Conservation (phyloP, 1,140 invertebrate species). For the Drosophila orosa region DNA sequence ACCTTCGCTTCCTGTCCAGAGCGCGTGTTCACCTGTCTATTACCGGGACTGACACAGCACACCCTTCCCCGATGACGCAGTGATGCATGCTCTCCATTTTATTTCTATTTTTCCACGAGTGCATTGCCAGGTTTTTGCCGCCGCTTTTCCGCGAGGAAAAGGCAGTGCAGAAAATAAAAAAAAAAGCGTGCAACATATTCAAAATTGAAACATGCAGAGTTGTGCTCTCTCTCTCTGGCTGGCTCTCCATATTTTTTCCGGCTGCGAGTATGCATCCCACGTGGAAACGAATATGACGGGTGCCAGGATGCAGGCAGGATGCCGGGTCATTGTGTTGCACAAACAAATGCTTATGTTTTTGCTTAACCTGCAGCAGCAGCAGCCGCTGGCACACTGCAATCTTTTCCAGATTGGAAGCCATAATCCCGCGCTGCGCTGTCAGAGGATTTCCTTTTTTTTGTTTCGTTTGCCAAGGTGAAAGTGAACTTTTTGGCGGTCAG, state of each 20-base stretch:
- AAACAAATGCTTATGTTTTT: conserved; percentile 76
- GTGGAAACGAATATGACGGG: conserved; percentile 16
- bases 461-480: conserved; percentile 47
- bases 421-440: conserved; percentile 16
- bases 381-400: conserved; percentile 38
- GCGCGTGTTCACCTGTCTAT: conserved; percentile 33
- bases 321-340: conserved; percentile 58
- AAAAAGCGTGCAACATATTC: conserved; percentile 56
- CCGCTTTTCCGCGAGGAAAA: conserved; percentile 4
- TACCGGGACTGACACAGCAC: conserved; percentile 14
- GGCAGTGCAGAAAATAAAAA: background rate
- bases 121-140: conserved; percentile 30
- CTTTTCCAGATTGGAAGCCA: conserved; percentile 54
- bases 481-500: conserved; percentile 76
- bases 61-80: conserved; percentile 4
- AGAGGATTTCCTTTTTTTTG: background rate
- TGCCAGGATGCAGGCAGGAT: conserved; percentile 14
- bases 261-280: conserved; percentile 22
- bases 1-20: background rate
- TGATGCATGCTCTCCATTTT: conserved; percentile 22
- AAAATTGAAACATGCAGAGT: conserved; percentile 69
- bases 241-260: conserved; percentile 30
- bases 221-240: background rate
- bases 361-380: conserved; percentile 35
- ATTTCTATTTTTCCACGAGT: conserved; percentile 29